Conservation (phyloP, 2,888 invertebrate genomes). For the Liposcelis brunnea region DNA sequence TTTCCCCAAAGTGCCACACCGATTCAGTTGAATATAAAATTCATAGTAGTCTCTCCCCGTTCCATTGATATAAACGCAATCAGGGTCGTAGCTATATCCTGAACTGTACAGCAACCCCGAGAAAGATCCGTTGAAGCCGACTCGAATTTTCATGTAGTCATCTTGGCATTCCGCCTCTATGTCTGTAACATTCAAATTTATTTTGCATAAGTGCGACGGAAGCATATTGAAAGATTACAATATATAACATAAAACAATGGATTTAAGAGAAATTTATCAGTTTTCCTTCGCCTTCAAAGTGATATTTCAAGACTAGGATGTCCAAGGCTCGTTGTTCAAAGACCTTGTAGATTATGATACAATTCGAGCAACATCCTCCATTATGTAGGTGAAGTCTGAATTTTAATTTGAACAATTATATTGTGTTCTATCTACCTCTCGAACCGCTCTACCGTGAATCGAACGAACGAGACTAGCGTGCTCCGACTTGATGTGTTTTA, state of each 20-base stretch:
- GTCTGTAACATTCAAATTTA: constrained; percentile 38
- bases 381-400: constrained; percentile 5
- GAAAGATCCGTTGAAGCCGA: constrained; percentile 84
- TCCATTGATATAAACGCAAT: constrained; percentile 89
- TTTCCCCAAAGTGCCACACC: constrained; percentile 79
- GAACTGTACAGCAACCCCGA: constrained; percentile 78
- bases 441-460: constrained; percentile 6
- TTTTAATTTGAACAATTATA: constrained; percentile 1
- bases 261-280: constrained; percentile 8
- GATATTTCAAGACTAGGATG: too few species aligned
- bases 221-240: neutral
- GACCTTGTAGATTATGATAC: neutral
- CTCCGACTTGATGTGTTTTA: neutral
- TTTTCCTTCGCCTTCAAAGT: neutral
- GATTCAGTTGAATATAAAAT: constrained; percentile 81
- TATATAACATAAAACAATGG: constrained; percentile 6
- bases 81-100: constrained; percentile 84
- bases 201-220: constrained; percentile 2
- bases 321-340: neutral
- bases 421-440: constrained; percentile 3
- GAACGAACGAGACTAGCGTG: neutral
- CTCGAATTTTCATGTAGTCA: constrained; percentile 86
- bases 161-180: constrained; percentile 92
- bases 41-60: constrained; percentile 83
- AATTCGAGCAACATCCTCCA: neutral